Percentiles rank a stretch among this genome's conserved stretches.
Conservation (phyloP, 2,888 invertebrate species). For the Chydorus sphaericus region DNA sequence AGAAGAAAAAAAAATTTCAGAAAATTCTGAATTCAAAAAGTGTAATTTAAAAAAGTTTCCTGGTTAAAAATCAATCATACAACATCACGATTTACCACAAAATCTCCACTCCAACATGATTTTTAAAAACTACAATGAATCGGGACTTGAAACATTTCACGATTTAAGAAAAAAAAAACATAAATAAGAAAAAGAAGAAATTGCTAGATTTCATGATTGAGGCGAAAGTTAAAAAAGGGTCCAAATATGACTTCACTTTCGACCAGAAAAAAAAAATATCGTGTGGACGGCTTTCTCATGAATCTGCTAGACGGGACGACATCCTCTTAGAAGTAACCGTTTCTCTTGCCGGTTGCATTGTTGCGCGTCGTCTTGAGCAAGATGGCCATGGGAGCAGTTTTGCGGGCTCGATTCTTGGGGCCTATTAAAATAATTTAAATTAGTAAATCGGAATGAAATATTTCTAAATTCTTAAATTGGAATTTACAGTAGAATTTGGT, state of each 20-base stretch:
- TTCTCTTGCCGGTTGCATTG: not conserved
- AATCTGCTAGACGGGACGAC: too few relatives aligned
- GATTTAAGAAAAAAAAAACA: not conserved
- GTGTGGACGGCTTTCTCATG: too few relatives aligned
- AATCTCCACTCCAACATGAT: too few relatives aligned
- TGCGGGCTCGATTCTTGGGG: not conserved
- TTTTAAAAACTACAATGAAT: too few relatives aligned
- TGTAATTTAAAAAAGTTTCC: too few relatives aligned
- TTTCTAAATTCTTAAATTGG: not conserved
- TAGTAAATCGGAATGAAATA: not conserved
- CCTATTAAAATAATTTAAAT: not conserved
- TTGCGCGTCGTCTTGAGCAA: not conserved
- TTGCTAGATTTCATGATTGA: not conserved
- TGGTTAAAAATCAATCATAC: too few relatives aligned
- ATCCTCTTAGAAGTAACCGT: too few relatives aligned
- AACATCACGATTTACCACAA: too few relatives aligned
- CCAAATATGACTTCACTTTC: not conserved
- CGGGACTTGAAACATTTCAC: too few relatives aligned
- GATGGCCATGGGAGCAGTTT: not conserved
- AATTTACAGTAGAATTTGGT: constrained; percentile 20
- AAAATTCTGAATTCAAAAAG: too few relatives aligned
- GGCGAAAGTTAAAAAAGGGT: not conserved
- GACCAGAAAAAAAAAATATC: not conserved
- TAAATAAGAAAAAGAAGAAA: not conserved
- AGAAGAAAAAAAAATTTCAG: too few relatives aligned